These are phyloP conservation scores for Limnothrissa miodon DNA, from an alignment of 2,113 vertebrate species.

Conservation along the genomic window DNA sequence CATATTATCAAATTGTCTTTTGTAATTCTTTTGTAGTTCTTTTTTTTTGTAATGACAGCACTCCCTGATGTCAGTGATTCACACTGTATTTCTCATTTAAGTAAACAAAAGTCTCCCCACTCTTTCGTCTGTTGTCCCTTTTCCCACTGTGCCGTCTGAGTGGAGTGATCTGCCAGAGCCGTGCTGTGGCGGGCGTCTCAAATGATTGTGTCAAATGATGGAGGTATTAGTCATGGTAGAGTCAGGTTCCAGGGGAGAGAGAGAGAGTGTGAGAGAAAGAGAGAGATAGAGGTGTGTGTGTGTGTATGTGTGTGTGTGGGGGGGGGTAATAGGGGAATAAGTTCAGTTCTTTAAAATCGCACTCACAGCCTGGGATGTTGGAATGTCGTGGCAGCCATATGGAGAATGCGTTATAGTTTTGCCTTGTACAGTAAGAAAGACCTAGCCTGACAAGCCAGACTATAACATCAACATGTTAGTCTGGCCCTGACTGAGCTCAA, in stretches of 20 bases:
- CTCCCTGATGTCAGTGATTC: too few species aligned
- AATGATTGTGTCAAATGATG: constrained; percentile 5
- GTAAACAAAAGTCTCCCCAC: too few species aligned
- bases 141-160: neutral
- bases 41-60: neutral
- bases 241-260: neutral
- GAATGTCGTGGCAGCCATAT: neutral
- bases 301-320: too few species aligned
- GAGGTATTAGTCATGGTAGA: neutral
- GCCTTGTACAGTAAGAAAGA: neutral
- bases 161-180: neutral
- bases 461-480: too few species aligned
- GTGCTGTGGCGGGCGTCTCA: too few species aligned
- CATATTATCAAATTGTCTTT: too few species aligned
- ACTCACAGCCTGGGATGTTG: neutral
- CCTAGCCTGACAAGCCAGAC: too few species aligned
- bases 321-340: neutral
- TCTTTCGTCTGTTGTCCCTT: neutral
- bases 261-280: too few species aligned
- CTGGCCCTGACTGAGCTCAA: too few species aligned
- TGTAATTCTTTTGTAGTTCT: too few species aligned
- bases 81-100: too few species aligned
- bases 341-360: neutral
- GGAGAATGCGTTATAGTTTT: neutral
- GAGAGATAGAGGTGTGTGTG: too few species aligned